These are phyloP conservation scores for Coturnix japonica DNA, from an alignment of 2,113 vertebrate genomes.

Conservation along the genomic window DNA sequence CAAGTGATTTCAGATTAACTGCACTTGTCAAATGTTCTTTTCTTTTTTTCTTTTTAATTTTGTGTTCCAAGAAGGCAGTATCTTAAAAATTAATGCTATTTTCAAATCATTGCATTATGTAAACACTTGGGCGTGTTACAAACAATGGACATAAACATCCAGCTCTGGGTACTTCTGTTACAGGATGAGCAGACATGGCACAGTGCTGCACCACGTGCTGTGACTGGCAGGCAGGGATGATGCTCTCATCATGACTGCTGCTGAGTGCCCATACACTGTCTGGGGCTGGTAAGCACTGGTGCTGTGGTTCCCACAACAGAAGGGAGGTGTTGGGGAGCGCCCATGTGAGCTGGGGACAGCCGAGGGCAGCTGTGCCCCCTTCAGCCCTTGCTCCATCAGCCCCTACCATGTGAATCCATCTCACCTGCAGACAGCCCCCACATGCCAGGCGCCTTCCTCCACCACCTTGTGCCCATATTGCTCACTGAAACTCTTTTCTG, in stretches of 20 bases:
- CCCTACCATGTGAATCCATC: neutral
- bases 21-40: constrained; percentile 3
- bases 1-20: constrained; percentile 47
- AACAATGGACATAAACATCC: neutral
- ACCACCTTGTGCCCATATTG: fast-evolving
- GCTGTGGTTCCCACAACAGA: neutral
- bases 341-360: neutral
- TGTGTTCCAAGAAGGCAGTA: neutral
- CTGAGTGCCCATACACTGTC: neutral
- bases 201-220: fast-evolving
- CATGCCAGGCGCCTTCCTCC: too few species aligned
- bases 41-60: neutral
- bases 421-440: neutral
- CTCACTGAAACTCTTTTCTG: neutral
- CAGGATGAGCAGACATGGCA: neutral
- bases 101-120: neutral
- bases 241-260: neutral
- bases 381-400: neutral
- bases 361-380: neutral
- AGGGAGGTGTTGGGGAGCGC: neutral
- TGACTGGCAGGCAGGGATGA: fast-evolving
- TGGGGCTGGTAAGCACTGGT: neutral
- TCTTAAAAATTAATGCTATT: neutral
- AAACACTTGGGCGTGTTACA: neutral
- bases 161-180: neutral